Percentiles rank a stretch among this genome's conserved stretches.
These are phyloP conservation scores for Ctenoplectra terminalis DNA, from an alignment of 1,140 invertebrate genomes.

Conservation along the genomic window DNA sequence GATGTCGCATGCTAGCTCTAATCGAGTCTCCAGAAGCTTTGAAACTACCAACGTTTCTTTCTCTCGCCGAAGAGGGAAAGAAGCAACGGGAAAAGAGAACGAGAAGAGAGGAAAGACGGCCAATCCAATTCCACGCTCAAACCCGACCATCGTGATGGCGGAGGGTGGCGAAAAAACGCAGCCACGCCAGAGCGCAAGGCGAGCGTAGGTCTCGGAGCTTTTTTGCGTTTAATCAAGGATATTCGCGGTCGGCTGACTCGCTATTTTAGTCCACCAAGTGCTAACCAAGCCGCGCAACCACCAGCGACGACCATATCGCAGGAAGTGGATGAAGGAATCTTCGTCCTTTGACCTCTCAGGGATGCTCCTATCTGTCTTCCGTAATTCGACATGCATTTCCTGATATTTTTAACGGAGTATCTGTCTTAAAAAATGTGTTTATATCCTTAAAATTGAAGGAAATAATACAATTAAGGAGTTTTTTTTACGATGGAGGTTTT, in stretches of 20 bases:
- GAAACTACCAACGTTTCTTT: conserved; percentile 58
- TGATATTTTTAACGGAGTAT: neutral
- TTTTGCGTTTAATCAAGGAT: conserved; percentile 80
- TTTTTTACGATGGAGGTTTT: too few species aligned
- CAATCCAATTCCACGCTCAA: conserved; percentile 71
- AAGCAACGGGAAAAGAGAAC: conserved; percentile 21
- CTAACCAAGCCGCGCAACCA: conserved; percentile 68
- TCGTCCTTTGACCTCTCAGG: conserved; percentile 63
- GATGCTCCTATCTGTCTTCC: conserved; percentile 20
- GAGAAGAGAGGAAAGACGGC: conserved; percentile 62
- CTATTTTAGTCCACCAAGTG: conserved; percentile 71
- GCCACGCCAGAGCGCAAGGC: conserved; percentile 56
- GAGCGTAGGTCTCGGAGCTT: conserved; percentile 60
- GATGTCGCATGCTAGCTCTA: conserved; percentile 58
- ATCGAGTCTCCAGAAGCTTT: conserved; percentile 62
- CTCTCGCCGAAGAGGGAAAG: neutral
- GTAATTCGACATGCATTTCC: neutral
- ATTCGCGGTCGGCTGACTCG: conserved; percentile 76
- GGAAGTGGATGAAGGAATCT: conserved; percentile 70
- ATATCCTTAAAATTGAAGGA: neutral
- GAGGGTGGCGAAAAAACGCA: conserved; percentile 69
- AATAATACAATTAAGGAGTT: neutral
- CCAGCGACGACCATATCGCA: conserved; percentile 65
- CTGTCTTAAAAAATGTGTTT: neutral
- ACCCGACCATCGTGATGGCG: conserved; percentile 64